Evolutionary conservation across 2,113 vertebrate genomes (phyloP), one percentile per base, ranked within the genome.

Genomic region (Platichthys stellatus): DNA sequence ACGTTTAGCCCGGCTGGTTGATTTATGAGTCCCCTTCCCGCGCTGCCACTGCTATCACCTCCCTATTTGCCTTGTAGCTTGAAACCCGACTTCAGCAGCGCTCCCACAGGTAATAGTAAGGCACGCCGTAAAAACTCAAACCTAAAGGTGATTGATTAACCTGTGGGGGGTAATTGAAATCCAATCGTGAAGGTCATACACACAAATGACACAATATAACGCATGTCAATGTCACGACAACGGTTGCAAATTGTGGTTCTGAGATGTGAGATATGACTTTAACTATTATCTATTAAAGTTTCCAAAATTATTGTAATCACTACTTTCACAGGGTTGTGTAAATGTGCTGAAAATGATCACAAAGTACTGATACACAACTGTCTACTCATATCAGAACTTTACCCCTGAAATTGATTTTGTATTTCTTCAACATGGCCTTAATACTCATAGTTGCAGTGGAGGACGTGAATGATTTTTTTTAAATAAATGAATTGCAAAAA

Each of bases 1-100:
- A 69, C 64, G 43, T 59, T 73, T 59, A 80, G 57, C 26, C 5
- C 31, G 5, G 35, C 65, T 54, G 26, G 69, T 65, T 86, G 73
- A 83, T 86, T 83, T 71, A 86, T 78, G 77, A 69, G 26, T 59
- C 69, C 14, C 26, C 20, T 28, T 56, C 20, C 66, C 18, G 21
- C 24, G 0, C 45, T 56, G 72, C 53, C 20, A 23, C 13, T 67
- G 28, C 21, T 11, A 70, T 70, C 60, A 38, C 15, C 28, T 62
- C 17, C 11, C 51, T 23, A 1, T 31, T 21, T 15, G 5, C 56
- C 23, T 23, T 57, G 21, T 2, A n/a, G 53, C 40, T 20, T 64
- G 53, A 73, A 68, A 63, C 51, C 54, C 11, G 40, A 54, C 38
- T 45, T 69, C 20, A 69, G 18, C 18, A 43, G 4, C 24, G 58